These are phyloP conservation scores for Bombus balteatus DNA, from an alignment of 1,140 invertebrate species.

Conservation along the genomic window DNA sequence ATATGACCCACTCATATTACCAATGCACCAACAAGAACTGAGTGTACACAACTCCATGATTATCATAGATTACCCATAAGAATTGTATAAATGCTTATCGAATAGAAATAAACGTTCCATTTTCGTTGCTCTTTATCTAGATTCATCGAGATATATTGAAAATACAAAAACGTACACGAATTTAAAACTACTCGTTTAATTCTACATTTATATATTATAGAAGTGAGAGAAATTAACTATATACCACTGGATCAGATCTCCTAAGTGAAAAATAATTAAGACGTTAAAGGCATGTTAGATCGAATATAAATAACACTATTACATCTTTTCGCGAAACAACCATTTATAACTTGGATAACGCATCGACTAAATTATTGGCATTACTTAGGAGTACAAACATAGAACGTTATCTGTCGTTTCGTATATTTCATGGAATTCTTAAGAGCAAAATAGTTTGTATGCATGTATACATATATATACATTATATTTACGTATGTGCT, in stretches of 20 bases:
- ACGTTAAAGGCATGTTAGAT: background rate
- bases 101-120: background rate
- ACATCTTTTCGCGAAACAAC: background rate
- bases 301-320: slow-evolving; percentile 16
- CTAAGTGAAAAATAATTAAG: slow-evolving; percentile 15
- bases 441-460: background rate
- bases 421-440: background rate
- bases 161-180: background rate
- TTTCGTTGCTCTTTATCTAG: background rate
- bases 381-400: background rate
- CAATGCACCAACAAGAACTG: slow-evolving; percentile 9
- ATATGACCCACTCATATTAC: slow-evolving; percentile 26
- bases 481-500: background rate
- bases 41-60: background rate
- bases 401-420: background rate
- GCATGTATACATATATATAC: background rate
- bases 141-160: background rate
- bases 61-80: background rate
- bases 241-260: slow-evolving; percentile 9
- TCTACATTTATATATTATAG: background rate
- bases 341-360: background rate
- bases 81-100: background rate
- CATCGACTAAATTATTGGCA: background rate
- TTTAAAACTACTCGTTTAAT: background rate
- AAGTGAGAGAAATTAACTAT: slow-evolving; percentile 10